Base-by-base conservation (phyloP, 1,140 invertebrate species). In the Heliothis virescens region DNA sequence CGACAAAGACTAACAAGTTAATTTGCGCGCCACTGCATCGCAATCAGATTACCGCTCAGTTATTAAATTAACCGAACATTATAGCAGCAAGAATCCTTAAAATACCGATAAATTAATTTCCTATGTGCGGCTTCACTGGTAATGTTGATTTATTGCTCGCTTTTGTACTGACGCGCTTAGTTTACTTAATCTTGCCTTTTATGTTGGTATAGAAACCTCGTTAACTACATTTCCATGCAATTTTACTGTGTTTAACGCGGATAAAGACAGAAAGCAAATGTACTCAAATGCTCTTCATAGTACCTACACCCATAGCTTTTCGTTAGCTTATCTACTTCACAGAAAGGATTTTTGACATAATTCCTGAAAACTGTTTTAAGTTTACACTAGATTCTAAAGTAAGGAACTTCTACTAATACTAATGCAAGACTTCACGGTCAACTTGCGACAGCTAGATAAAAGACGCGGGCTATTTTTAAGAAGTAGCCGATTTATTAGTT, bases 21-120 rank as follows among this genome's bases (percentile, higher is more conserved):
- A 72, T 72, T 72, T 55, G 69, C 69, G 21, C 69, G 53, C 26
- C 50, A 26, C 69, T 72, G 69, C 69, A 72, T 55, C 69, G 52
- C 52, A 57, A 72, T 72, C 69, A 41, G 69, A 72, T 72, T 72
- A 72, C 15, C 11, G 69, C n/a, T 13, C 69, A 15, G 26, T 57
- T 72, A 72, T 72, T 72, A 55, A 72, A 72, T 72, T 72, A 72
- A 72, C 50, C 16, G 69, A 57, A 57, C 69, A 72, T 72, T 57
- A 72, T 72, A 72, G 26, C 52, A 11, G 18, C 67, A 71, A 72
- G 69, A 72, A 72, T 72, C 69, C 69, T 57, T 72, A 72, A 72
- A 72, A 72, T 72, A 72, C 29, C 69, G 69, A 72, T 72, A 72
- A 72, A 72, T 72, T 72, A 72, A 72, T 72, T 72, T 71, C 21